Percentiles rank a stretch among this genome's conserved stretches.
Evolutionary conservation across 2,113 vertebrate species (phyloP).

Genomic region (Porphyrio hochstetteri): DNA sequence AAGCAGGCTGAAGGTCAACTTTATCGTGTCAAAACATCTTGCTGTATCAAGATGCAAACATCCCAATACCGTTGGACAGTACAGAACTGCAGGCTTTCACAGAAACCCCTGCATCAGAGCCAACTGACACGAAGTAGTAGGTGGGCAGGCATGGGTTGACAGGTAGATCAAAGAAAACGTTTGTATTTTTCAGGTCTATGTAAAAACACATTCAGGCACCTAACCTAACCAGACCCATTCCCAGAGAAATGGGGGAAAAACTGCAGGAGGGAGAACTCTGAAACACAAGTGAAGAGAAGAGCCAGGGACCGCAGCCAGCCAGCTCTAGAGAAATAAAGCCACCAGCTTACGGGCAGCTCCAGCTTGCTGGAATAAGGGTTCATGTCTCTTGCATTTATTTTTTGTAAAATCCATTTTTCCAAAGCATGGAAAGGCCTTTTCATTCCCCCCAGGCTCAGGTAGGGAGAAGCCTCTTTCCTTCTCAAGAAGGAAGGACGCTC

Average conservation of each 20-base stretch:
- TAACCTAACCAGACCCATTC: not conserved
- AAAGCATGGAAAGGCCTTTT: not conserved
- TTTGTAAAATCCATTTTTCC: not conserved
- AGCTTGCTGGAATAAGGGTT: not conserved
- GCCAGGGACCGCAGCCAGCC: not conserved
- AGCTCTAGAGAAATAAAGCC: not conserved
- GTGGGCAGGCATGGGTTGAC: not conserved
- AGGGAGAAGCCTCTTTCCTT: not conserved
- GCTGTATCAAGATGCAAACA: not conserved
- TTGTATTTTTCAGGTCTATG: not conserved
- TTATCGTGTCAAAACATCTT: not conserved
- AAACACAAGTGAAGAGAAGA: not conserved
- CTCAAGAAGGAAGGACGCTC: not conserved
- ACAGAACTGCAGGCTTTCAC: not conserved
- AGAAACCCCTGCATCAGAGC: not conserved
- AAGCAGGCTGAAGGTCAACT: not conserved
- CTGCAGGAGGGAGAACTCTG: not conserved
- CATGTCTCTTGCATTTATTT: not conserved
- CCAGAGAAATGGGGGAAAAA: not conserved
- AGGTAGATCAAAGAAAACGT: not conserved
- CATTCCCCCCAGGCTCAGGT: not conserved
- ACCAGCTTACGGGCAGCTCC: not conserved
- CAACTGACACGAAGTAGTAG: not conserved
- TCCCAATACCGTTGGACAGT: not conserved
- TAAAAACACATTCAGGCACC: not conserved